These are phyloP conservation scores for Dysmachus trigonus DNA, from an alignment of 2,888 invertebrate species.

Conservation along the genomic window DNA sequence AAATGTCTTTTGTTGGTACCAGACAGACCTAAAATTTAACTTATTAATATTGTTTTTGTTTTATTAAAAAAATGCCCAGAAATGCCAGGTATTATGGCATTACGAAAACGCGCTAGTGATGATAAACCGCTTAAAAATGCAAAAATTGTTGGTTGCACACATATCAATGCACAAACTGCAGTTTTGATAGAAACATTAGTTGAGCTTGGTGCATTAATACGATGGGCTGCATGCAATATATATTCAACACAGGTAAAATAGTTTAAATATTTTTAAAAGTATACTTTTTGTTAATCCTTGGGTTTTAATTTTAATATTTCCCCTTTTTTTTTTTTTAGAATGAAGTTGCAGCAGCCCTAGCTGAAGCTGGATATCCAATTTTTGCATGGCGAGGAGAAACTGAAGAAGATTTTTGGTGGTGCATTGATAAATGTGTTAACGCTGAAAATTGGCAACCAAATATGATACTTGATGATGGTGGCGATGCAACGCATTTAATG, in stretches of 20 bases:
- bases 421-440: conserved; percentile 94
- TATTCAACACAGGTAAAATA: conserved; percentile 86
- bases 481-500: conserved; percentile 96
- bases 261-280: background rate
- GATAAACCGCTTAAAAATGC: conserved; percentile 96
- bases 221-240: conserved; percentile 98
- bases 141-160: conserved; percentile 96
- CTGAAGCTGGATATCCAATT: conserved; percentile 87
- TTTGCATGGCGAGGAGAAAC: conserved; percentile 98
- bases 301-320: background rate
- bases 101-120: conserved; percentile 88
- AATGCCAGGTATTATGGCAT: conserved; percentile 97
- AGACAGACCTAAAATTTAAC: too few species aligned
- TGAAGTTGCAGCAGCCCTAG: conserved; percentile 95
- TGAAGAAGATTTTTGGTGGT: conserved; percentile 99
- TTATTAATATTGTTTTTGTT: background rate
- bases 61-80: conserved; percentile 67
- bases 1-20: too few species aligned
- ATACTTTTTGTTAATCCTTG: too few species aligned
- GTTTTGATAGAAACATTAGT: conserved; percentile 91
- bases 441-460: conserved; percentile 95
- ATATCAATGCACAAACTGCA: conserved; percentile 98
- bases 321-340: conserved; percentile 70
- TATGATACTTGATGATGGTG: conserved; percentile 97
- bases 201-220: conserved; percentile 87